A percentile compares a stretch with the other conserved stretches of the same genome.
Evolutionary conservation across 2,888 invertebrate species (phyloP).

Genomic region (Cyrtodaria siliqua): DNA sequence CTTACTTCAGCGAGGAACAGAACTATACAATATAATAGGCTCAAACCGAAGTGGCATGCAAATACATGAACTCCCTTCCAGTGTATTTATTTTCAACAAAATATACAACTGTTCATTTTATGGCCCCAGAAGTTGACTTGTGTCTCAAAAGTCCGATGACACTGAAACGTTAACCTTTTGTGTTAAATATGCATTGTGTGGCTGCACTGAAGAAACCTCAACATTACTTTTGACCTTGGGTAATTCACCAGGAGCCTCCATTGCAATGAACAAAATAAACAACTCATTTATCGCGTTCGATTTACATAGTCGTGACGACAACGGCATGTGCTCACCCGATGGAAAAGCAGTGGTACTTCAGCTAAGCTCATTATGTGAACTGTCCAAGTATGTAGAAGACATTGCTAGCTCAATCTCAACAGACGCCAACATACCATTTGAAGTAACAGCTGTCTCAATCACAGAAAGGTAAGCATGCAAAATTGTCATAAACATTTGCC

Average conservation of each 20-base stretch:
- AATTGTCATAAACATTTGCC: constrained; percentile 2
- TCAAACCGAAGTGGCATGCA: constrained; percentile 4
- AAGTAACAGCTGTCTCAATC: no score
- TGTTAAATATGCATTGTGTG: constrained; percentile 2
- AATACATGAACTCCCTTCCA: constrained; percentile 4
- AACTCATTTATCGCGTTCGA: constrained; percentile 28
- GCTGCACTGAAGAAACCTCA: constrained; percentile 1
- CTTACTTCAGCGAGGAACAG: constrained; percentile 6
- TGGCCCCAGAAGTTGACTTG: constrained; percentile 8
- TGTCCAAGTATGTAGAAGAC: constrained; percentile 9
- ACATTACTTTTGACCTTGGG: not conserved
- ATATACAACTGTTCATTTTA: constrained; percentile 3
- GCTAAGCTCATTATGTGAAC: not conserved
- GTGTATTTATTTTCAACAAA: constrained; percentile 10
- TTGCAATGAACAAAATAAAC: constrained; percentile 1
- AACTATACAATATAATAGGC: not conserved
- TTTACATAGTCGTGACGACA: constrained; percentile 37
- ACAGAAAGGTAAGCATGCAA: constrained; percentile 9
- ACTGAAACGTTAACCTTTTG: constrained; percentile 2
- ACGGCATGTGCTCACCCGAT: constrained; percentile 25
- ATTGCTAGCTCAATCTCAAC: not conserved
- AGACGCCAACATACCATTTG: no score
- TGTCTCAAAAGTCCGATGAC: constrained; percentile 1
- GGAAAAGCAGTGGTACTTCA: constrained; percentile 32
- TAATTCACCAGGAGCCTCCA: constrained; percentile 4